Conservation (phyloP, 2,888 invertebrate species). For the Drosophila mayaguana region DNA sequence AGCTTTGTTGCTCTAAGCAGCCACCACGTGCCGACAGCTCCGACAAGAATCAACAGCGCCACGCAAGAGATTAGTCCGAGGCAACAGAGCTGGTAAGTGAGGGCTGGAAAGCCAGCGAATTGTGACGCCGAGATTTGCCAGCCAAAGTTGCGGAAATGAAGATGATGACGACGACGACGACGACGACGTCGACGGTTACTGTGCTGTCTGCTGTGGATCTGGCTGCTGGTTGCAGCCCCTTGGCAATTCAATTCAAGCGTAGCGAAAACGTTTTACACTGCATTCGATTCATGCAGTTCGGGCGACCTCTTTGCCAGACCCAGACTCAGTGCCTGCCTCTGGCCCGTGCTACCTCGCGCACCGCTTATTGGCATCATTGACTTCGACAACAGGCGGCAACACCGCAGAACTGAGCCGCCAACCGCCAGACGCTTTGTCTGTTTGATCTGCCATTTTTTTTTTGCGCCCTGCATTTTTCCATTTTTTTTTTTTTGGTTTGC, state of each 20-base stretch:
- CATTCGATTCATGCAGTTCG: slow-evolving; percentile 50
- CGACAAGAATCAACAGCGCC: slow-evolving; percentile 32
- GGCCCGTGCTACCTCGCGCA: not conserved
- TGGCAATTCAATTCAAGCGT: slow-evolving; percentile 70
- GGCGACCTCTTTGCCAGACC: slow-evolving; percentile 3
- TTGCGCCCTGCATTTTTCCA: slow-evolving; percentile 53
- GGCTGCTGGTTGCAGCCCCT: slow-evolving; percentile 25
- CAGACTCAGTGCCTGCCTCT: not conserved
- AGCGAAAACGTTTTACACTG: slow-evolving; percentile 73
- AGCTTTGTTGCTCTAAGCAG: not conserved
- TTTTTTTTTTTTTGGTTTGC: slow-evolving; percentile 27
- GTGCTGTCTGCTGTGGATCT: slow-evolving; percentile 32
- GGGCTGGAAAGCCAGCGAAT: slow-evolving; percentile 67
- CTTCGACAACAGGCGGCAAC: slow-evolving; percentile 69
- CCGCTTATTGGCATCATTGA: slow-evolving; percentile 75
- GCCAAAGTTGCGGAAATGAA: slow-evolving; percentile 38
- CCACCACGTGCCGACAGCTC: slow-evolving; percentile 39
- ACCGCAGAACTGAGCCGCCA: slow-evolving; percentile 71
- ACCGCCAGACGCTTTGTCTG: slow-evolving; percentile 54
- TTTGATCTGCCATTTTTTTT: slow-evolving; percentile 38
- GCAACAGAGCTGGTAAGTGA: slow-evolving; percentile 6
- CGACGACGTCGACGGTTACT: slow-evolving; percentile 19
- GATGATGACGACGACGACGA: slow-evolving; percentile 33
- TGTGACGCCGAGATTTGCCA: slow-evolving; percentile 60
- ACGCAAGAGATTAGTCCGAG: slow-evolving; percentile 32